These are phyloP conservation scores for Dicerorhinus sumatrensis DNA, from an alignment of 2,113 vertebrate species.

Conservation along the genomic window DNA sequence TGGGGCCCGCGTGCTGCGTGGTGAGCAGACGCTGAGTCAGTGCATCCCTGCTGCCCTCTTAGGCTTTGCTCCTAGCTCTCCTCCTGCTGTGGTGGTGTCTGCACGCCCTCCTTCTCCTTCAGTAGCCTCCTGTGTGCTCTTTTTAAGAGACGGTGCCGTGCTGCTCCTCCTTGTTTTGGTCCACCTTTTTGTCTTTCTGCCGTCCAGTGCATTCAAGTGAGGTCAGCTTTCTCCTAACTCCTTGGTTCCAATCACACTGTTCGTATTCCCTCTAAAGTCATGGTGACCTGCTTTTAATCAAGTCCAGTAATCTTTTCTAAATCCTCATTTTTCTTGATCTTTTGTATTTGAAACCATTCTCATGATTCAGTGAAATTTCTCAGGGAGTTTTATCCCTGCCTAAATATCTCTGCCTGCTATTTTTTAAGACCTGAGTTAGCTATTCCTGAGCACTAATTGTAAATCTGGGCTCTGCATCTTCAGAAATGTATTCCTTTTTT, in stretches of 20 bases:
- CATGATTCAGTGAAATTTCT: background rate
- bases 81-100: background rate
- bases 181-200: background rate
- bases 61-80: background rate
- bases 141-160: background rate
- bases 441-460: background rate
- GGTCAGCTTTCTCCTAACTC: background rate
- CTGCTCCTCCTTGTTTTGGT: background rate
- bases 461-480: background rate
- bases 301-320: too few species aligned
- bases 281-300: background rate
- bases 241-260: background rate
- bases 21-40: background rate
- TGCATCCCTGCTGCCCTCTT: background rate
- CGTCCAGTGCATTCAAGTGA: background rate
- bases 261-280: background rate
- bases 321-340: background rate
- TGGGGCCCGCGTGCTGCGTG: background rate
- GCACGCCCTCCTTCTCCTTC: background rate
- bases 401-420: background rate
- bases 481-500: background rate
- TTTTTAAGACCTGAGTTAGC: background rate
- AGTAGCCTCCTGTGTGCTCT: background rate
- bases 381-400: background rate
- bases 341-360: background rate